Evolutionary conservation across 2,113 vertebrate species (phyloP), one percentile per base, ranked within the genome.

Genomic region (Thunnus thynnus): DNA sequence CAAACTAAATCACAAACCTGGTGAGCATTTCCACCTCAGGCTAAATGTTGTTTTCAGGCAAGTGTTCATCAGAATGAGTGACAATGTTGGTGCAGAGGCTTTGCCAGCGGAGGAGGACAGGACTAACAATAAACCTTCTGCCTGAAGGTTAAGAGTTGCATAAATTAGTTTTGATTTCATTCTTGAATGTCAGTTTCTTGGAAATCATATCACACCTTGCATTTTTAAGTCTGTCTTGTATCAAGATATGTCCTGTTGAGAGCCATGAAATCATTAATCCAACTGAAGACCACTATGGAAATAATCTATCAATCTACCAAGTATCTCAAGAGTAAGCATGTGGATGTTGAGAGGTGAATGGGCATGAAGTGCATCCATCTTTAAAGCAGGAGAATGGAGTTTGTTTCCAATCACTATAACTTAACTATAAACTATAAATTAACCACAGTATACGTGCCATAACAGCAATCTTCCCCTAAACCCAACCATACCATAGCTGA

Each of bases 111-210:
- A 48, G 18, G 72, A 75, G 5, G n/a, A 50, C 68, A 51, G 68
- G 41, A 27, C 61, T 6, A 64, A 27, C 22, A 47, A 30, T 46
- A 65, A 58, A 51, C n/a, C 20, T 3, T 4, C 14, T 50, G 32
- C 30, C 14, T 65, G 17, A 11, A 51, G 69, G 30, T 61, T 22
- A 27, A 68, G 20, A 68, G 22, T n/a, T 44, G 30, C 30, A 52
- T 67, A 46, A 58, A 80, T 65, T 52, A 60, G 3, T 20, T 73
- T 66, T 58, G 22, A 74, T 74, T 58, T 72, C 14, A 60, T 58
- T 32, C 20, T 58, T 17, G 8, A 60, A 22, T 67, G 62, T 67
- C 78, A 61, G 20, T 22, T 16, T 73, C 27, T 61, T 73, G 57
- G 47, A 62, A 32, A 48, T 51, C 46, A 62, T 46, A 73, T 48